Evolutionary conservation across 2,888 invertebrate genomes (phyloP), one percentile per base, ranked within the genome.

Genomic region (Anaspis maculata): DNA sequence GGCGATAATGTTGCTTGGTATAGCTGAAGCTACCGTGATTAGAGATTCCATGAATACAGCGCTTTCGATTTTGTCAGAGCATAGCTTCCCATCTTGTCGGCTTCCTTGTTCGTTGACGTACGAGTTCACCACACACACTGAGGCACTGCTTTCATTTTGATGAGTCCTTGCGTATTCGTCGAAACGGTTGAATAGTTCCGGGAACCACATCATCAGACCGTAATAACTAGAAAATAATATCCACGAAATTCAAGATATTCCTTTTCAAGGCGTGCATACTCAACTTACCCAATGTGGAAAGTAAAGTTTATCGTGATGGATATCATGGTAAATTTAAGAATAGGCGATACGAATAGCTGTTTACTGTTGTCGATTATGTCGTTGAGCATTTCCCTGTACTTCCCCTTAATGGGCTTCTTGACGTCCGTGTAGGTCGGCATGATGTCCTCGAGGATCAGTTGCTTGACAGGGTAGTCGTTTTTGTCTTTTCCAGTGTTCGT

Each of bases 151-250:
- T 27, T 71, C 69, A 49, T 74, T 76, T 30, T 81, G 79, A 64
- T 83, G 77, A 16, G 71, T 68, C 31, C 74, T 71, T 30, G 78
- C 74, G 68, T 76, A 89, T 60, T 85, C 84, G 66, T 88, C 86
- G 62, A 87, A 88, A 27, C 91, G 82, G 62, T 85, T 87, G 68
- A 92, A 94, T 58, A 94, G 73, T 67, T 92, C 91, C 0, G 92
- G 92, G 68, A 92, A 91, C 94, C 94, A 94, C 87, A 94, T 89
- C 87, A 90, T 90, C 32, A 94, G 71, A 24, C 92, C 92, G 62
- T 94, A 94, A 65, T 91, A 94, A 34, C 86, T 83, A 64, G 6
- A 63, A 52, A 27, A 31, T 5, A n/a, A n/a, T n/a, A n/a, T n/a
- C n/a, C n/a, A n/a, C n/a, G n/a, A n/a, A n/a, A n/a, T n/a, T n/a